phyloP scores from a whole-genome alignment of 2,113 vertebrate genomes.

The Delphinapterus leucas region DNA sequence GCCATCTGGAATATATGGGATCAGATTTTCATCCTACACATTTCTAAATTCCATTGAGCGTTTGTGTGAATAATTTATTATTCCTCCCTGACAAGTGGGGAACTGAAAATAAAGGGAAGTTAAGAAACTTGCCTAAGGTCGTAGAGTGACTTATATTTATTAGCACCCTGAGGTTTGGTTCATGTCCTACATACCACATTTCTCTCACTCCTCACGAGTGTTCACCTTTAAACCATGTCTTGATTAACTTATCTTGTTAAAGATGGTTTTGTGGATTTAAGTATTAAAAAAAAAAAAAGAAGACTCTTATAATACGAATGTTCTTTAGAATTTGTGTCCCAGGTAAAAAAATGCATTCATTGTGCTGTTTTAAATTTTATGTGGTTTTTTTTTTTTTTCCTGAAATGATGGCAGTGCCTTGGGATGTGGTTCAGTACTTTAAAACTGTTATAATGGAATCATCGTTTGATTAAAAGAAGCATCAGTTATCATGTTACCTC shows the following conservation, averaged over 20 bases:
- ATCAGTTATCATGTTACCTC: conserved; percentile 19
- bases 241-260: neutral
- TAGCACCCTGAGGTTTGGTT: neutral
- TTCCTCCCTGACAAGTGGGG: neutral
- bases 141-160: neutral
- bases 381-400: neutral
- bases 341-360: conserved; percentile 17
- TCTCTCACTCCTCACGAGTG: neutral
- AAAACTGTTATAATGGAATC: conserved; percentile 17
- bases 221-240: conserved; percentile 15
- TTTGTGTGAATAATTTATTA: conserved; percentile 36
- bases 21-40: conserved; percentile 39
- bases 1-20: conserved; percentile 54
- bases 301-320: neutral
- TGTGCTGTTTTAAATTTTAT: neutral
- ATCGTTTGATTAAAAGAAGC: conserved; percentile 45
- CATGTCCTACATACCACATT: neutral
- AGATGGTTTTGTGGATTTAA: neutral
- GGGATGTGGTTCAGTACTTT: conserved; percentile 29
- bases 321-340: conserved; percentile 17
- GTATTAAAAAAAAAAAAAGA: neutral
- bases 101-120: neutral
- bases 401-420: conserved; percentile 47
- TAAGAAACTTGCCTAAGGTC: neutral
- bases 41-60: conserved; percentile 56